Evolutionary conservation across 1,140 invertebrate genomes (phyloP).

Genomic region (Drosophila sucinea): DNA sequence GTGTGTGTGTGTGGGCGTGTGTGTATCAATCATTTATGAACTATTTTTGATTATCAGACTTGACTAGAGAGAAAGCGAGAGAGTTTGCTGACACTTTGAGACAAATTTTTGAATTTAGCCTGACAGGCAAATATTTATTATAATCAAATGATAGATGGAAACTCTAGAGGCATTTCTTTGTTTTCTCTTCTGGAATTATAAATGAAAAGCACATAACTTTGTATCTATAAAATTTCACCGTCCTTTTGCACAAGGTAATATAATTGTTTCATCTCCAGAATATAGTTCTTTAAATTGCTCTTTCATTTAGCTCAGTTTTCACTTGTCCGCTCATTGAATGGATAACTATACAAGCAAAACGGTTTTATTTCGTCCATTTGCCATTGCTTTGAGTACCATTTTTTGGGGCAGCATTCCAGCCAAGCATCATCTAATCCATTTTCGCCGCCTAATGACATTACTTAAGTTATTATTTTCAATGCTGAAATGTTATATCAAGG

Average conservation of each 20-base stretch:
- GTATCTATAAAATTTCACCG: no score
- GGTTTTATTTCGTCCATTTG: background rate
- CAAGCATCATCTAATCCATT: conserved; percentile 69
- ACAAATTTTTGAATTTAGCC: background rate
- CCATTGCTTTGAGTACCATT: conserved; percentile 7
- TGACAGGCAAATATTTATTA: conserved; percentile 2
- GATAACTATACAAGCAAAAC: background rate
- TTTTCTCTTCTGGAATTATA: background rate
- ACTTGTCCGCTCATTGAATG: background rate
- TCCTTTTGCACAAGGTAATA: no score
- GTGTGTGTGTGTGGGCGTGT: background rate
- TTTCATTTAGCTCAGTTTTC: background rate
- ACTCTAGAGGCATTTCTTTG: background rate
- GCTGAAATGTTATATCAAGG: conserved; percentile 72
- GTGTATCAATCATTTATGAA: conserved; percentile 36
- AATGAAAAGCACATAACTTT: no score
- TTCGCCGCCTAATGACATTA: conserved; percentile 73
- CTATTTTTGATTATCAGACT: conserved; percentile 28
- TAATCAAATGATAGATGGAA: conserved; percentile 4
- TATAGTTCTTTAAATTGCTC: background rate
- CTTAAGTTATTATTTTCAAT: conserved; percentile 79
- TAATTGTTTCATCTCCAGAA: no score
- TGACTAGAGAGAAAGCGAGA: background rate
- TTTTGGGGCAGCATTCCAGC: conserved; percentile 24
- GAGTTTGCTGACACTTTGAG: background rate